Conservation (phyloP, 2,797 vertebrate species). For the Enteromius argenteus region DNA sequence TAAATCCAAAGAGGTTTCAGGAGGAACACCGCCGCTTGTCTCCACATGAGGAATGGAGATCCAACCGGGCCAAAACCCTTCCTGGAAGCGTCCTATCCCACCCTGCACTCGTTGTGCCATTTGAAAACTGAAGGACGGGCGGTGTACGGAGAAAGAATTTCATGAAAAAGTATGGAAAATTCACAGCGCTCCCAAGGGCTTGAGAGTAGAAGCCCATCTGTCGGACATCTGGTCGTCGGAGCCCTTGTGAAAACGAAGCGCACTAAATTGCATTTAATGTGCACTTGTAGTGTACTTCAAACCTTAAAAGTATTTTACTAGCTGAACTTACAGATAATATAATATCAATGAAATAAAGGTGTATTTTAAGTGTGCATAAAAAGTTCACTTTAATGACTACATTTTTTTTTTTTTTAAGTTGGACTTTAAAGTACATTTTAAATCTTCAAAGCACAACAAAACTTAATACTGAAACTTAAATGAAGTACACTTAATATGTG, state of each 20-base stretch:
- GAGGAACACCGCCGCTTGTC: conserved; percentile 76
- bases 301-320: neutral
- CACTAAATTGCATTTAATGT: neutral
- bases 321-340: neutral
- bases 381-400: neutral
- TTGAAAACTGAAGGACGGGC: neutral
- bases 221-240: conserved; percentile 70
- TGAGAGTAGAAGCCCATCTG: conserved; percentile 71
- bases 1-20: conserved; percentile 79
- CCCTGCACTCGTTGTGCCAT: conserved; percentile 53
- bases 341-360: neutral
- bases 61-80: conserved; percentile 66
- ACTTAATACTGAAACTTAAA: neutral
- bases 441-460: neutral
- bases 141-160: conserved; percentile 19
- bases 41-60: conserved; percentile 75
- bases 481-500: neutral
- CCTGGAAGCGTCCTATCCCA: conserved; percentile 68
- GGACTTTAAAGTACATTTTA: neutral
- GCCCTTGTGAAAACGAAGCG: conserved; percentile 9
- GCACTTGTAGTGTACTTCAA: conserved; percentile 4
- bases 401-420: neutral
- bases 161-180: conserved; percentile 58
- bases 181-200: conserved; percentile 60
- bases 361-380: neutral